Evolutionary conservation across 2,797 vertebrate species (phyloP), one percentile per base, ranked within the genome.

Genomic region (Acipenser ruthenus): DNA sequence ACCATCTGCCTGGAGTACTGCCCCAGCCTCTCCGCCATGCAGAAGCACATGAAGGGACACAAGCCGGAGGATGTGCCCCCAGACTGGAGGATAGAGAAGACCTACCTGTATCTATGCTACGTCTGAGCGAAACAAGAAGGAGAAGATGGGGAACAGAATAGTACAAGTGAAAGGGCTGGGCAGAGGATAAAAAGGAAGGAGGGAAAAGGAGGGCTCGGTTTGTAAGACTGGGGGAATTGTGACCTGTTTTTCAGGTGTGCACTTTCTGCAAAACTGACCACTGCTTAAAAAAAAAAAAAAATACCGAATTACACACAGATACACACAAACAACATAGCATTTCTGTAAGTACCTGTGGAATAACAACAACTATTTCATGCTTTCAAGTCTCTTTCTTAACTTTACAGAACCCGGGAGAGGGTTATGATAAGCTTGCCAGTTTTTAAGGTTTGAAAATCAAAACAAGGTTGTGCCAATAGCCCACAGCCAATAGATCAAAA

Each of bases 31-130:
- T 97, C 95, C 1, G 92, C 95, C 88, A 99, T 99, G 96, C 97
- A 99, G 93, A 98, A 98, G 85, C 97, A 99, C 93, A 98, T 99
- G 89, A 98, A 98, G 84, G 84, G 89, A 84, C 97, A 99, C 93
- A 97, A 95, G 76, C 95, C 96, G 0, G 96, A 98, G 87, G 97
- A 99, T 61, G 93, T 99, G 79, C 96, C 97, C 1, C 88, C 94
- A 0, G 97, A 98, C 89, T 99, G 97, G 97, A 93, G 95, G 88
- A 98, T 99, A 88, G 96, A 98, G 93, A 90, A 99, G 90, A 98
- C 96, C 66, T 99, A 99, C 81, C 89, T 99, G 77, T 99, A 99
- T 74, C 90, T 99, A 79, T 99, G 96, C 85, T 99, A 99, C 0
- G 95, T 99, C 86, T 99, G 89, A 93, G 83, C 80, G 69, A 69